A percentile compares a stretch with the other conserved stretches of the same genome.
phyloP scores from a whole-genome alignment of 1,140 invertebrate species.

The Eueides isabella region DNA sequence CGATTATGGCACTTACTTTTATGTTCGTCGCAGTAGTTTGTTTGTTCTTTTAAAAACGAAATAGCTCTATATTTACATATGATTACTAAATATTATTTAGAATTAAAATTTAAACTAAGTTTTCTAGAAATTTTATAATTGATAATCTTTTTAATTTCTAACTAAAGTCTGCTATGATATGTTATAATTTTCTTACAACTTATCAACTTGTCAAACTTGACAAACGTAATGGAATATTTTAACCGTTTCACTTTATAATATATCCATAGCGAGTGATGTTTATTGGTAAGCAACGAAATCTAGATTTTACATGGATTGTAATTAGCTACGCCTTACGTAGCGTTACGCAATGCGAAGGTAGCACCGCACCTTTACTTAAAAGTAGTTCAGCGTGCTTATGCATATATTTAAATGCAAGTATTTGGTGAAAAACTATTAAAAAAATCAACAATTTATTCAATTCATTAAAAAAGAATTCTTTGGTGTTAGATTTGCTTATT shows the following conservation, averaged over 20 bases:
- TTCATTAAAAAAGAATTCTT: neutral
- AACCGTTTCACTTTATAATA: slow-evolving; percentile 2
- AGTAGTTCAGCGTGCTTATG: slow-evolving; percentile 33
- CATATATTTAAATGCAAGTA: slow-evolving; percentile 32
- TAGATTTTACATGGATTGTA: slow-evolving; percentile 36
- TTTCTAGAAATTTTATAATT: too few species aligned
- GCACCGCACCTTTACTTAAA: slow-evolving; percentile 38
- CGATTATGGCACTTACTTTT: slow-evolving; percentile 32
- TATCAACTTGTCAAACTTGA: neutral
- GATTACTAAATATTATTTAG: neutral
- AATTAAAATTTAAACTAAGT: neutral
- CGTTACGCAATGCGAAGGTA: slow-evolving; percentile 29
- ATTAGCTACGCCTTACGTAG: slow-evolving; percentile 40
- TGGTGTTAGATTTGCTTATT: neutral
- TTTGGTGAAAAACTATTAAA: neutral
- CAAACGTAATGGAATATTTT: neutral
- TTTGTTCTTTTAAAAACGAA: slow-evolving; percentile 23
- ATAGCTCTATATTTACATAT: slow-evolving; percentile 9
- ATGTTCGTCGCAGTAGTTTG: neutral
- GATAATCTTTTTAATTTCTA: neutral
- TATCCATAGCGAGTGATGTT: slow-evolving; percentile 32
- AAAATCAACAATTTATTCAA: neutral
- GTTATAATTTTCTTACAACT: neutral
- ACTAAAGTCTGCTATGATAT: neutral
- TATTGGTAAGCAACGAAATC: slow-evolving; percentile 25